Conservation (phyloP, 2,888 invertebrate species). For the Plagodis pulveraria region DNA sequence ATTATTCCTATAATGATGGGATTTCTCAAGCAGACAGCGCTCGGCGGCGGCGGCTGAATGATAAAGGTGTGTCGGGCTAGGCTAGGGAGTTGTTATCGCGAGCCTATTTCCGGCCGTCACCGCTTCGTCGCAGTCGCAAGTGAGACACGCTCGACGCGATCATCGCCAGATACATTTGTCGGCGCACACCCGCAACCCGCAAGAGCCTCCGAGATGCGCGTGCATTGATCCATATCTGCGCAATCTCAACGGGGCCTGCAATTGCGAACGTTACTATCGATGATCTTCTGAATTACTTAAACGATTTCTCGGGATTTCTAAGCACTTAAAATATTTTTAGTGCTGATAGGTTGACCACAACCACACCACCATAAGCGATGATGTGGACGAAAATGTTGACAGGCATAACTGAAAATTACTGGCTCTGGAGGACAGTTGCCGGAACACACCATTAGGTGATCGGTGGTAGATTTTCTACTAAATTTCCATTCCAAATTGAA, state of each 20-base stretch:
- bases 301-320: conserved; percentile 49
- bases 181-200: conserved; percentile 60
- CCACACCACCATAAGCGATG: no score
- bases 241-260: conserved; percentile 63
- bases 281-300: conserved; percentile 71
- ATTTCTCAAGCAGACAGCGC: conserved; percentile 63
- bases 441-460: no score
- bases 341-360: no score
- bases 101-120: conserved; percentile 83
- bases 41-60: conserved; percentile 61
- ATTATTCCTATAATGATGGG: conserved; percentile 79
- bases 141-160: conserved; percentile 68
- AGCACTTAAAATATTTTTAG: conserved; percentile 34
- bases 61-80: conserved; percentile 72
- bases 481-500: conserved; percentile 49
- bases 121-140: conserved; percentile 54
- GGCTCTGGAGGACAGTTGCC: no score
- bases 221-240: conserved; percentile 68
- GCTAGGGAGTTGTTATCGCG: conserved; percentile 79
- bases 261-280: conserved; percentile 62
- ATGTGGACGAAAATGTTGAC: no score
- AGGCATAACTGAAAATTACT: no score
- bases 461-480: not conserved
- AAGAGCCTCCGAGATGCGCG: conserved; percentile 56
- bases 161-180: conserved; percentile 82